Percentiles rank a stretch among this genome's conserved stretches.
phyloP scores from a whole-genome alignment of 2,888 invertebrate genomes.

The Nipponacmea schrenckii region DNA sequence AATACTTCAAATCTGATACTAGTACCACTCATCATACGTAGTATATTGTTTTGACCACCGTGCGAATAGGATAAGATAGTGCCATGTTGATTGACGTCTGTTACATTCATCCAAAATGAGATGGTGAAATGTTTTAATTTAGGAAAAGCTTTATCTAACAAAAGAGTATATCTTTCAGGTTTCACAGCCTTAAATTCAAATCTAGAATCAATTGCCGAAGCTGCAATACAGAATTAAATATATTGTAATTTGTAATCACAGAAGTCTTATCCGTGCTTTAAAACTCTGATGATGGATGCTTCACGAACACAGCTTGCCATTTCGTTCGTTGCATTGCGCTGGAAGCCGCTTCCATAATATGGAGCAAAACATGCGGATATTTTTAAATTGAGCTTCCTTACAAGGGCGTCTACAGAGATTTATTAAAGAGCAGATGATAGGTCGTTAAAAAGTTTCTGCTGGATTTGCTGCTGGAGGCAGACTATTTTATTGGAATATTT shows the following conservation, averaged over 20 bases:
- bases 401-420: too few species aligned
- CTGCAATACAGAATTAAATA: conserved; percentile 38
- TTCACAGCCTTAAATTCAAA: conserved; percentile 52
- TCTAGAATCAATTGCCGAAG: conserved; percentile 59
- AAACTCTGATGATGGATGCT: too few species aligned
- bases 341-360: too few species aligned
- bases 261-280: too few species aligned
- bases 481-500: too few species aligned
- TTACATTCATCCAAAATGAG: conserved; percentile 61
- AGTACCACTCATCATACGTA: conserved; percentile 55
- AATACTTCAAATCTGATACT: conserved; percentile 49
- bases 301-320: too few species aligned
- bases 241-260: not conserved
- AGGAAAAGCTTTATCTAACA: conserved; percentile 63
- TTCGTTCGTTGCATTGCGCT: too few species aligned
- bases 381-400: too few species aligned
- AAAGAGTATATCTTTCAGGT: conserved; percentile 55
- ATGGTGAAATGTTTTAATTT: conserved; percentile 59
- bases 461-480: too few species aligned
- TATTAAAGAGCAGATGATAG: too few species aligned
- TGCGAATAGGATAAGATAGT: conserved; percentile 61
- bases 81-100: conserved; percentile 36
- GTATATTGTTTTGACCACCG: conserved; percentile 38
- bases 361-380: too few species aligned
- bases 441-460: too few species aligned